Conservation (phyloP, 2,888 invertebrate species). For the Drosophila testacea region DNA sequence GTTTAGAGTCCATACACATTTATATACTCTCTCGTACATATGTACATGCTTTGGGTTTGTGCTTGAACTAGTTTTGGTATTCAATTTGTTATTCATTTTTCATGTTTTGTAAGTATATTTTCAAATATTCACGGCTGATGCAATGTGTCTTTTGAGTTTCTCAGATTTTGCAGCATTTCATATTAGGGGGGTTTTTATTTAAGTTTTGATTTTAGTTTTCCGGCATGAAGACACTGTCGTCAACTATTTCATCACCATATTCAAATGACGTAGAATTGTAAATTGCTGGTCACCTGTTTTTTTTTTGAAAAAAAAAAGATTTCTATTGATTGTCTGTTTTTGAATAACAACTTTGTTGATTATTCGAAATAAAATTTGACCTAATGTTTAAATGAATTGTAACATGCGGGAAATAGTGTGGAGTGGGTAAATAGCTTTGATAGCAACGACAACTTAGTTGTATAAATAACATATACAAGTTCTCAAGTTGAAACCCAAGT, state of each 20-base stretch:
- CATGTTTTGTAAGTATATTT: neutral
- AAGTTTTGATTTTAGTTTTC: constrained; percentile 28
- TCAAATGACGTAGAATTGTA: constrained; percentile 3
- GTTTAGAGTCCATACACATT: constrained; percentile 19
- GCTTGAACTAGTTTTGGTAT: constrained; percentile 54
- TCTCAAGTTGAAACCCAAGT: neutral
- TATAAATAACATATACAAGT: neutral
- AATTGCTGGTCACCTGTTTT: constrained; percentile 11
- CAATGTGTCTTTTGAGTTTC: constrained; percentile 38
- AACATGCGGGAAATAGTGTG: neutral
- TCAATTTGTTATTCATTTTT: constrained; percentile 16
- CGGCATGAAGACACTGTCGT: constrained; percentile 35
- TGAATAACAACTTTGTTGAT: neutral
- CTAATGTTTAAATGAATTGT: neutral
- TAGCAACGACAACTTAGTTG: neutral
- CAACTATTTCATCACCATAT: constrained; percentile 44
- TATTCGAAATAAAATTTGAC: constrained; percentile 3
- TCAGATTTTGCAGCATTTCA: constrained; percentile 14
- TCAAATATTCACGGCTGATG: constrained; percentile 44
- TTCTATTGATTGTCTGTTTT: constrained; percentile 6
- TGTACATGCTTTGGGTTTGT: constrained; percentile 25
- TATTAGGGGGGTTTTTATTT: neutral
- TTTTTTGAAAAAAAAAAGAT: neutral
- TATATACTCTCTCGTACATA: neutral
- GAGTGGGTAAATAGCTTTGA: neutral